phyloP scores from a whole-genome alignment of 2,113 vertebrate species.

The Copsychus sechellarum region DNA sequence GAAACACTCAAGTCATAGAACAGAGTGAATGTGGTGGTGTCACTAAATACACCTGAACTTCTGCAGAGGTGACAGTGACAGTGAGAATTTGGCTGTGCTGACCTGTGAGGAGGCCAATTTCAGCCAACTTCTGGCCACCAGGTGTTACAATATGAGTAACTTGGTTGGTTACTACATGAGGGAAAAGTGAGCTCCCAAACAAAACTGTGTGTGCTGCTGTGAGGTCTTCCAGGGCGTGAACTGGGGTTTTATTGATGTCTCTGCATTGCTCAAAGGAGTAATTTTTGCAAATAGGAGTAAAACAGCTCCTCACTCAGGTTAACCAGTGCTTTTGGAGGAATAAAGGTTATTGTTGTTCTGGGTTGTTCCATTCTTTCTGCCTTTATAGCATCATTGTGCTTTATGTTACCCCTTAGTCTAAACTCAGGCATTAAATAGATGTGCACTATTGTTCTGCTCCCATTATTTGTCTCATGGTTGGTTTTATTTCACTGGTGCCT shows the following conservation, averaged over 20 bases:
- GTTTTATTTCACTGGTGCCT: constrained; percentile 38
- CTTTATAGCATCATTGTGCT: neutral
- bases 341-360: neutral
- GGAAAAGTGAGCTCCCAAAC: neutral
- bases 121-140: neutral
- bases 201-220: neutral
- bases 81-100: neutral
- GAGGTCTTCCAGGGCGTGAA: neutral
- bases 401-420: constrained; percentile 1
- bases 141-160: neutral
- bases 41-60: neutral
- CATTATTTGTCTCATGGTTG: neutral
- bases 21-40: rapidly evolving
- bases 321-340: neutral
- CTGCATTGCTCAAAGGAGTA: neutral
- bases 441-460: neutral
- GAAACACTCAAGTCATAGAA: rapidly evolving
- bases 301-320: neutral
- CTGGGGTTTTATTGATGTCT: neutral
- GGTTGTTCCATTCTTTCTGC: neutral
- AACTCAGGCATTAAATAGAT: neutral
- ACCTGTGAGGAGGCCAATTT: neutral
- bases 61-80: neutral
- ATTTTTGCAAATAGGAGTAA: neutral
- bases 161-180: neutral